A percentile compares a stretch with the other conserved stretches of the same genome.
These are phyloP conservation scores for Drymonia ruficornis DNA, from an alignment of 2,888 invertebrate species.

Conservation along the genomic window DNA sequence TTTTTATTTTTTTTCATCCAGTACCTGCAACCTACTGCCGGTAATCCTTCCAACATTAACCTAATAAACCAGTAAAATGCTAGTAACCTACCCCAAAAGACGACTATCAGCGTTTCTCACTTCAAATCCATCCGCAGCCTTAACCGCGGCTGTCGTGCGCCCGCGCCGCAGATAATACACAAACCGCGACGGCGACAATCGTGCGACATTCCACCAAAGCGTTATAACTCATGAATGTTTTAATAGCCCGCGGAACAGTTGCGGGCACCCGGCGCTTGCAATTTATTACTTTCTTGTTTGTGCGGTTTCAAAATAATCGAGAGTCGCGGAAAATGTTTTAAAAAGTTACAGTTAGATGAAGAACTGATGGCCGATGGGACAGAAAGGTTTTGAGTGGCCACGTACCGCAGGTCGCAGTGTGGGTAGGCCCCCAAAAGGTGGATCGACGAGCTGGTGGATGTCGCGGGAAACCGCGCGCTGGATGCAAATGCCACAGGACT, in stretches of 20 bases:
- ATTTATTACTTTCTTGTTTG: slow-evolving; percentile 35
- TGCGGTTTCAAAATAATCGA: slow-evolving; percentile 42
- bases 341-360: not conserved
- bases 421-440: too few relatives aligned
- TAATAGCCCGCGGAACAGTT: slow-evolving; percentile 36
- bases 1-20: too few relatives aligned
- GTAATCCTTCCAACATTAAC: too few relatives aligned
- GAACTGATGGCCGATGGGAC: too few relatives aligned
- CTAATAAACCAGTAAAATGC: too few relatives aligned
- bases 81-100: not conserved
- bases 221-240: slow-evolving; percentile 60
- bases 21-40: too few relatives aligned
- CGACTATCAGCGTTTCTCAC: not conserved
- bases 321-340: slow-evolving; percentile 5
- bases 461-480: too few relatives aligned
- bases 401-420: too few relatives aligned
- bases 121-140: not conserved
- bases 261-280: slow-evolving; percentile 38
- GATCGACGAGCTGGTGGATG: too few relatives aligned
- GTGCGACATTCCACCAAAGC: slow-evolving; percentile 48
- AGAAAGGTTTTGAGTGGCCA: too few relatives aligned
- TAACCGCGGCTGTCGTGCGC: slow-evolving; percentile 42
- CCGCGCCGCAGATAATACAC: slow-evolving; percentile 41
- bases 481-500: too few relatives aligned
- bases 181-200: slow-evolving; percentile 42